phyloP scores from a whole-genome alignment of 2,797 vertebrate genomes.

The Garrulus glandarius region DNA sequence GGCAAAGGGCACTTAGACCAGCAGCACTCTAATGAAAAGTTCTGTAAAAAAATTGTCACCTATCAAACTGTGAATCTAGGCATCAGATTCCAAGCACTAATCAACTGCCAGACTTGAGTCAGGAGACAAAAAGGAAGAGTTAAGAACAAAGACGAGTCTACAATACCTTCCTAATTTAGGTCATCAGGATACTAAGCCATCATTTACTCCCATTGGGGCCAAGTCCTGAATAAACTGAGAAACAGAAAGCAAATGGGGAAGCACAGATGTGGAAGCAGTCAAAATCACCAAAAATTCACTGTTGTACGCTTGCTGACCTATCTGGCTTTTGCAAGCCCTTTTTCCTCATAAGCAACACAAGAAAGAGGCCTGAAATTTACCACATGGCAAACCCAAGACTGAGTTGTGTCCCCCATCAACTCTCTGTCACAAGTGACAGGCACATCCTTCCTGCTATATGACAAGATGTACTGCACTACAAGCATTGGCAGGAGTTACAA shows the following conservation, averaged over 20 bases:
- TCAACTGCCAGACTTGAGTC: not conserved
- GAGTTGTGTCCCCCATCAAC: accelerated
- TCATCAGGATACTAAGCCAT: not conserved
- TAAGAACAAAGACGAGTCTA: not conserved
- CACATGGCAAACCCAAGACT: not conserved
- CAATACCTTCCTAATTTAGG: not conserved
- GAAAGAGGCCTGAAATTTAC: not conserved
- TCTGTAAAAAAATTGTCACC: not conserved
- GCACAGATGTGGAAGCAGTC: not conserved
- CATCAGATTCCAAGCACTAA: not conserved
- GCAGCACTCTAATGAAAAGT: not conserved
- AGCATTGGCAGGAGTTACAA: not conserved
- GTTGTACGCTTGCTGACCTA: not conserved
- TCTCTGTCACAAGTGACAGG: not conserved
- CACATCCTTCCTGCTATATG: not conserved
- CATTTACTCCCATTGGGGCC: not conserved
- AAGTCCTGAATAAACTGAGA: not conserved
- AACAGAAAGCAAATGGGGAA: not conserved
- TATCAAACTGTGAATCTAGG: not conserved
- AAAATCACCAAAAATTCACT: not conserved
- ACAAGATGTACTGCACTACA: not conserved
- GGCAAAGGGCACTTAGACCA: not conserved
- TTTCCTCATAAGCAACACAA: not conserved
- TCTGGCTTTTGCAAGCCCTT: not conserved
- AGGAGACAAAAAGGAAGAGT: not conserved